phyloP scores from a whole-genome alignment of 2,888 invertebrate species.

The Drosophila ezoana region DNA sequence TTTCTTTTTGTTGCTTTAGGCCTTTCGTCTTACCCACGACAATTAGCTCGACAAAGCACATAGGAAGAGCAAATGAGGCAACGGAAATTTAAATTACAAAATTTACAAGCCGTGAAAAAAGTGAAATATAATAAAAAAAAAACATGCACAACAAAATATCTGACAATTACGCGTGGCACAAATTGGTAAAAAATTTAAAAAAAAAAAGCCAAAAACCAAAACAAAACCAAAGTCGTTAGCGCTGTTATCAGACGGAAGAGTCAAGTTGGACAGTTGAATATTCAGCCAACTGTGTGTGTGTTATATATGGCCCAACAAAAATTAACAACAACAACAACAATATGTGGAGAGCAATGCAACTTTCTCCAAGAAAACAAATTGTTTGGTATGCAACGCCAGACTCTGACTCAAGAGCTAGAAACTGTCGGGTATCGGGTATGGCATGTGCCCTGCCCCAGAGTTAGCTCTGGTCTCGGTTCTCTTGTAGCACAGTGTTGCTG shows the following conservation, averaged over 20 bases:
- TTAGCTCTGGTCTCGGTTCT: constrained; percentile 5
- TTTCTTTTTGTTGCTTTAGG: constrained; percentile 4
- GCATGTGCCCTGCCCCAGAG: constrained; percentile 38
- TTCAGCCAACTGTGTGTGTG: constrained; percentile 27
- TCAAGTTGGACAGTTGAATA: constrained; percentile 44
- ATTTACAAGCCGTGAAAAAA: constrained; percentile 58
- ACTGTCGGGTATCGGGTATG: constrained; percentile 26
- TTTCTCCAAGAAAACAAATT: constrained; percentile 61
- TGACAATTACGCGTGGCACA: constrained; percentile 50
- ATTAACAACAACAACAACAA: constrained; percentile 22
- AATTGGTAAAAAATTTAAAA: constrained; percentile 25
- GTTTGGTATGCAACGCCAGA: constrained; percentile 65
- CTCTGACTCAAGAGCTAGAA: constrained; percentile 37
- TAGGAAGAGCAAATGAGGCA: constrained; percentile 63
- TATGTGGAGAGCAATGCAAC: constrained; percentile 51
- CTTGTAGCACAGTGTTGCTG: constrained; percentile 32
- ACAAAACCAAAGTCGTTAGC: constrained; percentile 37
- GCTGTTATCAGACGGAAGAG: constrained; percentile 69
- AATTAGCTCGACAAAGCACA: constrained; percentile 53
- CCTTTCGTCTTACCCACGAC: constrained; percentile 59
- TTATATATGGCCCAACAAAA: constrained; percentile 56
- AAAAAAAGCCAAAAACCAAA: constrained; percentile 17
- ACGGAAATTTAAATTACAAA: constrained; percentile 71
- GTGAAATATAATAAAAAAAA: not conserved
- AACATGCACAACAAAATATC: constrained; percentile 11